Evolutionary conservation across 35 echinoderm and acorn worm species (phyloP).

Genomic region (Acanthaster planci): DNA sequence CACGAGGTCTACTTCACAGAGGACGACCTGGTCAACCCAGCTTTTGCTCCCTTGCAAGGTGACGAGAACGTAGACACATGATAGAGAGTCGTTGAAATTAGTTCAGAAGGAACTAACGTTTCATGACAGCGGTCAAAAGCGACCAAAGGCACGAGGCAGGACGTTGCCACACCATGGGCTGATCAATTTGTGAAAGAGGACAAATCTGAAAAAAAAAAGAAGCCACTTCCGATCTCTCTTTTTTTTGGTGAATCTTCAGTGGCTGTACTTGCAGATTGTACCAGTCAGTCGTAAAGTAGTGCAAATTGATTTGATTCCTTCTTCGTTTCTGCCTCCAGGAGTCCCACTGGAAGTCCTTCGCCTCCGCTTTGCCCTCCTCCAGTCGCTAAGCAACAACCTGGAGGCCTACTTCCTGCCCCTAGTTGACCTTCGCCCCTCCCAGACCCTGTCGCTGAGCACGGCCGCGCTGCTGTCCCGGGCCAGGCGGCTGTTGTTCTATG

Average conservation of each 20-base stretch:
- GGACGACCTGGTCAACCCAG: conserved; percentile 51
- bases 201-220: too few relatives aligned
- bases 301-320: conserved; percentile 14
- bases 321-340: conserved; percentile 9
- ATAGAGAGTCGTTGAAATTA: too few relatives aligned
- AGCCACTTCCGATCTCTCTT: too few relatives aligned
- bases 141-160: too few relatives aligned
- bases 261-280: too few relatives aligned
- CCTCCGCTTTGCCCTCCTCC: conserved; percentile 70
- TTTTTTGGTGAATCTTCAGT: too few relatives aligned
- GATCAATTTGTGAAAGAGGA: too few relatives aligned
- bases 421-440: conserved; percentile 74
- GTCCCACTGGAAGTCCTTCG: conserved; percentile 48
- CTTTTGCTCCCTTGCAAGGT: conserved; percentile 68
- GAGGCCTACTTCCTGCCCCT: conserved; percentile 64
- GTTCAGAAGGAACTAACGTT: too few relatives aligned
- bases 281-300: too few relatives aligned
- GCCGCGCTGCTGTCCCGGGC: conserved; percentile 61
- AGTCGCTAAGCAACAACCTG: conserved; percentile 72
- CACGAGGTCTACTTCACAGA: conserved; percentile 71
- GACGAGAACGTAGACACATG: not conserved
- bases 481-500: conserved; percentile 57
- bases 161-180: too few relatives aligned
- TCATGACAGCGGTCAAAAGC: too few relatives aligned
- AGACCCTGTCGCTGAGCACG: conserved; percentile 53